Conservation (phyloP, 1,140 invertebrate species). For the Aporrectodea caliginosa region DNA sequence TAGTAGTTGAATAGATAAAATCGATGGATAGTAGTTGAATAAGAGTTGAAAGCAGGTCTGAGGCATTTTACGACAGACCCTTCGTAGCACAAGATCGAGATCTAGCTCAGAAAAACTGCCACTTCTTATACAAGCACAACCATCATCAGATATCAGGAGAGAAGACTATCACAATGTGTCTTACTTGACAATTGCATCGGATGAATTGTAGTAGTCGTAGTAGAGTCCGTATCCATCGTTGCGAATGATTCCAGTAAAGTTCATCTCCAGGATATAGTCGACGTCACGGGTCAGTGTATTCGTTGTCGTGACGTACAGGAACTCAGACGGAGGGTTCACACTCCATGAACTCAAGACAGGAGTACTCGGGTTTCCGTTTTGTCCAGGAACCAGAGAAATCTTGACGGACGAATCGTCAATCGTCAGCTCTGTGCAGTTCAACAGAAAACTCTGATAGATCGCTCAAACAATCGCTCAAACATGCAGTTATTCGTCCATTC, state of each 20-base stretch:
- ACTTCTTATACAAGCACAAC: too few species aligned
- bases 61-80: too few species aligned
- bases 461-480: too few species aligned
- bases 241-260: neutral
- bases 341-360: neutral
- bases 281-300: neutral
- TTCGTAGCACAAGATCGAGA: too few species aligned
- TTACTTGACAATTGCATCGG: conserved; percentile 8
- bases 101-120: too few species aligned
- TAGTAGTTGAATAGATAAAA: too few species aligned
- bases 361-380: neutral
- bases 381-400: neutral
- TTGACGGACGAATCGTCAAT: neutral
- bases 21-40: too few species aligned
- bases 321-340: neutral
- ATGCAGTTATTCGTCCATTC: too few species aligned
- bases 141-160: too few species aligned
- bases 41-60: too few species aligned
- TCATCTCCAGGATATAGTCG: conserved; percentile 12
- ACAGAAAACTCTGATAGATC: too few species aligned
- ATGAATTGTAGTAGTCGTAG: conserved; percentile 2
- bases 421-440: neutral
- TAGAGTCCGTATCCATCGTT: conserved; percentile 14
- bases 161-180: too few species aligned
- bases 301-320: neutral